Evolutionary conservation across 2,113 vertebrate genomes (phyloP).

Genomic region (Nestor notabilis): DNA sequence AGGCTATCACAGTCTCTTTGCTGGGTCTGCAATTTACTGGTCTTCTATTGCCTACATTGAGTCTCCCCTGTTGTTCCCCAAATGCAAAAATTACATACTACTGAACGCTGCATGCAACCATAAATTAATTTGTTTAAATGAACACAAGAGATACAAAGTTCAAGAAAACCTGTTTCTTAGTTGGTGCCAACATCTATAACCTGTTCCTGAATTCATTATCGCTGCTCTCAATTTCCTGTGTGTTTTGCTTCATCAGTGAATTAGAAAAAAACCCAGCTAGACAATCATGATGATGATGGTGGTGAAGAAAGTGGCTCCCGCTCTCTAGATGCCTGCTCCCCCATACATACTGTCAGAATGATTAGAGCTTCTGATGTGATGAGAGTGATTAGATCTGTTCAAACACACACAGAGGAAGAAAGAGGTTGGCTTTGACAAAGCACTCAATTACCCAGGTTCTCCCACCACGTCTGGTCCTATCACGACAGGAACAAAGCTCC

Average conservation of each 20-base stretch:
- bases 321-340: background rate
- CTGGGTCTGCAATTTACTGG: slow-evolving; percentile 43
- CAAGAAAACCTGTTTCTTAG: background rate
- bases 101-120: background rate
- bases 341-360: slow-evolving; percentile 8
- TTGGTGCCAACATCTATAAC: slow-evolving; percentile 12
- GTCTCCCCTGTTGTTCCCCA: slow-evolving; percentile 53
- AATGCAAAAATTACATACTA: slow-evolving; percentile 56
- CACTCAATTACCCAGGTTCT: slow-evolving; percentile 40
- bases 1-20: slow-evolving; percentile 23
- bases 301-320: background rate
- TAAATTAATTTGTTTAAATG: slow-evolving; percentile 46
- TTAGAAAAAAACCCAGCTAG: background rate
- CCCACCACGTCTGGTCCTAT: slow-evolving; percentile 32
- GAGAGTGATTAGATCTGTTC: slow-evolving; percentile 46
- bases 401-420: slow-evolving; percentile 45
- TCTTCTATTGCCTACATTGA: slow-evolving; percentile 42
- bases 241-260: background rate
- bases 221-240: background rate
- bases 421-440: slow-evolving; percentile 49
- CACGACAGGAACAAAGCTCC: slow-evolving; percentile 14
- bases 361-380: slow-evolving; percentile 48
- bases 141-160: slow-evolving; percentile 30
- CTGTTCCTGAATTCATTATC: slow-evolving; percentile 3
- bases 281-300: background rate